Conservation (phyloP, 2,888 invertebrate genomes). For the Lacanobia wlatinum region DNA sequence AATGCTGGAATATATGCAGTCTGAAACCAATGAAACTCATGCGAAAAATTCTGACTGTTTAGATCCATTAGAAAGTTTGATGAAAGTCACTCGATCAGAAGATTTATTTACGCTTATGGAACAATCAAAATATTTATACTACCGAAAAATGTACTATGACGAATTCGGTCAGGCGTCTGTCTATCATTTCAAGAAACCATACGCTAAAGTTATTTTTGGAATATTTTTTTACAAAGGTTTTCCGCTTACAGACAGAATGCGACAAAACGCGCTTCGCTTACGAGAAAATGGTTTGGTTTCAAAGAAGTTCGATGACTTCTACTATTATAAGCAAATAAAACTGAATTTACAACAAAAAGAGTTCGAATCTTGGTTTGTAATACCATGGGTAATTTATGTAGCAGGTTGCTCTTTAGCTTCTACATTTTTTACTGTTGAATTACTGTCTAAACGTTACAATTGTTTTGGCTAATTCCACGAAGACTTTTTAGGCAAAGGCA, state of each 20-base stretch:
- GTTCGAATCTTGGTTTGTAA: constrained; percentile 24
- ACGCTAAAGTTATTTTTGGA: constrained; percentile 26
- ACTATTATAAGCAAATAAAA: constrained; percentile 38
- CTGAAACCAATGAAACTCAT: constrained; percentile 55
- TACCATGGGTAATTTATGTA: constrained; percentile 53
- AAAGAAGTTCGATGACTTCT: constrained; percentile 41
- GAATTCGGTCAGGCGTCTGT: constrained; percentile 33
- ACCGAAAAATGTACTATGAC: constrained; percentile 30
- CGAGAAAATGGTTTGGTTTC: constrained; percentile 51
- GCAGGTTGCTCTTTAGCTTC: constrained; percentile 22
- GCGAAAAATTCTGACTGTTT: constrained; percentile 37
- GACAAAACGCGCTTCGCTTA: constrained; percentile 40
- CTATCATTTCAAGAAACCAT: constrained; percentile 43
- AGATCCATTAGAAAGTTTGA: background rate
- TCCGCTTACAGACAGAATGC: constrained; percentile 49
- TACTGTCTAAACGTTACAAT: constrained; percentile 5
- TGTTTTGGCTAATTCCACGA: background rate
- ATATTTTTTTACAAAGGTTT: constrained; percentile 60
- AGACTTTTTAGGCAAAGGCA: background rate
- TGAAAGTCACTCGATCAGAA: constrained; percentile 1
- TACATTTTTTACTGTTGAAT: constrained; percentile 40
- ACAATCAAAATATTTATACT: constrained; percentile 18
- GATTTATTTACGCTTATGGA: background rate
- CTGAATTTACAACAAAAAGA: constrained; percentile 14
- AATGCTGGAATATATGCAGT: background rate